Evolutionary conservation across 2,797 vertebrate species (phyloP).

Genomic region (Carapus acus): DNA sequence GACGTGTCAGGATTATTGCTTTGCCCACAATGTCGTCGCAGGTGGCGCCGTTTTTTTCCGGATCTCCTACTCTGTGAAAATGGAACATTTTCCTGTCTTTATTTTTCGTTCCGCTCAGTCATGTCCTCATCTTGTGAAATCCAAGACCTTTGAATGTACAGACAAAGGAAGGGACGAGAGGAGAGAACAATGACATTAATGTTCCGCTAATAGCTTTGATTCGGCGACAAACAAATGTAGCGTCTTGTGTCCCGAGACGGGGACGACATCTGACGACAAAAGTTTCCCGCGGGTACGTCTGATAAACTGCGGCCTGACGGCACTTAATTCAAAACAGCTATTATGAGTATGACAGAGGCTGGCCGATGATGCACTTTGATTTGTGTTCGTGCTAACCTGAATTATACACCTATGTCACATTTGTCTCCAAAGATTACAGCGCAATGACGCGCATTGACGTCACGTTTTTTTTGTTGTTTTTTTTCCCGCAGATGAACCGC

Average conservation of each 20-base stretch:
- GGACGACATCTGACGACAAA: slow-evolving; percentile 50
- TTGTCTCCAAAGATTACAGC: slow-evolving; percentile 60
- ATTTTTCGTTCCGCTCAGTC: too few relatives aligned
- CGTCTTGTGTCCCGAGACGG: slow-evolving; percentile 52
- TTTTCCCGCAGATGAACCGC: slow-evolving; percentile 63
- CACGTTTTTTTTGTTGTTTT: too few relatives aligned
- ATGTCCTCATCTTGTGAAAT: too few relatives aligned
- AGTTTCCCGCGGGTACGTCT: slow-evolving; percentile 55
- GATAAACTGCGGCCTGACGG: slow-evolving; percentile 42
- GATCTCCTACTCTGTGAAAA: too few relatives aligned
- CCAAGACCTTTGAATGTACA: neutral
- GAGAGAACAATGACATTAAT: slow-evolving; percentile 42
- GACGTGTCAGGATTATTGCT: too few relatives aligned
- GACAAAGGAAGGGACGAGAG: slow-evolving; percentile 20
- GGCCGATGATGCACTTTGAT: slow-evolving; percentile 54
- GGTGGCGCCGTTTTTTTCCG: too few relatives aligned
- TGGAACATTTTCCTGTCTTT: too few relatives aligned
- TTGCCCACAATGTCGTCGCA: too few relatives aligned
- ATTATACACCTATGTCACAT: slow-evolving; percentile 60
- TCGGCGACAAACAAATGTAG: slow-evolving; percentile 62
- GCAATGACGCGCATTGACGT: slow-evolving; percentile 63
- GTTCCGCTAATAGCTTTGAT: slow-evolving; percentile 50
- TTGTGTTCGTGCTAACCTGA: slow-evolving; percentile 61
- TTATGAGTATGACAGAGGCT: slow-evolving; percentile 46
- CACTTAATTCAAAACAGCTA: slow-evolving; percentile 48